Evolutionary conservation across 2,888 invertebrate species (phyloP).

Genomic region (Dryomyza anilis): DNA sequence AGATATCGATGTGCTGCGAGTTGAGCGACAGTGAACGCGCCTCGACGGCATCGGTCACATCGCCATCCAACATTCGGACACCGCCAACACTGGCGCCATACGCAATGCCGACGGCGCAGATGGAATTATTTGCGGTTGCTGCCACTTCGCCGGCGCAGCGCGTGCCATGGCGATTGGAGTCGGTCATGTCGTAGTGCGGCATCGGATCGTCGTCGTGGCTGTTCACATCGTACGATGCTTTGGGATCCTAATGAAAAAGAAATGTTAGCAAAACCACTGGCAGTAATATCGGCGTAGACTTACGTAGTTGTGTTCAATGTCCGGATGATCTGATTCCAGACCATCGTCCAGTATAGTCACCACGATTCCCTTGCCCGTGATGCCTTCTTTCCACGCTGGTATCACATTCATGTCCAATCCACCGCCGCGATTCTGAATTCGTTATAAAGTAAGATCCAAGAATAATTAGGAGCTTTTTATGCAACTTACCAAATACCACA

Average conservation of each 20-base stretch:
- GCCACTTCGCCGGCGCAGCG: conserved; percentile 98
- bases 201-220: conserved; percentile 95
- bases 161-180: conserved; percentile 94
- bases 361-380: conserved; percentile 92
- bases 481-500: conserved; percentile 95
- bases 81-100: conserved; percentile 95
- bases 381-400: conserved; percentile 92
- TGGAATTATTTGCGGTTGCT: conserved; percentile 92
- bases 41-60: conserved; percentile 98
- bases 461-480: not conserved
- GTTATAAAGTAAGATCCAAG: not conserved
- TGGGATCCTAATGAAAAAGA: conserved; percentile 73
- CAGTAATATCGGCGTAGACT: not conserved
- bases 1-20: conserved; percentile 97
- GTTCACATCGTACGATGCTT: conserved; percentile 97
- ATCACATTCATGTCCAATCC: conserved; percentile 96
- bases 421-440: conserved; percentile 80
- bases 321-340: conserved; percentile 94
- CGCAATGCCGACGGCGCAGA: conserved; percentile 96
- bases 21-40: conserved; percentile 92
- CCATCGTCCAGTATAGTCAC: conserved; percentile 98
- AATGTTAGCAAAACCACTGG: not conserved
- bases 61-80: conserved; percentile 97
- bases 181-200: conserved; percentile 95
- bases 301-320: conserved; percentile 89